Evolutionary conservation across 2,113 vertebrate genomes (phyloP), one percentile per base, ranked within the genome.

Genomic region (Eretmochelys imbricata): DNA sequence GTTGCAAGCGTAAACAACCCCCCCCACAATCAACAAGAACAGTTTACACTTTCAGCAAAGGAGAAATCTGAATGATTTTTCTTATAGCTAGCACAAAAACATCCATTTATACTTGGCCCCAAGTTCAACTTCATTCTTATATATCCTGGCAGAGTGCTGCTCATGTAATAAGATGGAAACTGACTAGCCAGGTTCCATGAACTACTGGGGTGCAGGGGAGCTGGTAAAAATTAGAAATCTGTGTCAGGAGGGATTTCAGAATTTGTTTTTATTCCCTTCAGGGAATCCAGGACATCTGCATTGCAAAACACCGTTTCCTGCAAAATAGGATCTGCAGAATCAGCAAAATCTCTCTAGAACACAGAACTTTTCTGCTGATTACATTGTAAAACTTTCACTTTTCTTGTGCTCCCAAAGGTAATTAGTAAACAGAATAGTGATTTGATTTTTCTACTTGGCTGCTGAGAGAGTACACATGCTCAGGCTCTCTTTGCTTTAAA

Each of bases 301-400:
- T 82, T 55, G 81, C 72, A 84, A 96, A 93, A 20, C 25, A 89
- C 65, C 80, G 93, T 76, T 49, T 22, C 54, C n/a, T 50, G 57
- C 14, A 13, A 48, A 38, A 48, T 5, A 53, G 72, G 55, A 87
- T 92, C 94, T 27, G 87, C 62, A 55, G 57, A 81, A 85, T 96
- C 96, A 97, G 96, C 96, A 96, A 88, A 97, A 97, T 19, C 95
- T 75, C 48, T 72, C 4, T 82, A 95, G 80, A 91, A 50, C n/a
- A 51, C 6, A 49, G 78, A 97, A 97, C 95, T 97, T 97, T 98
- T 96, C 42, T 96, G 97, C 97, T 97, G 97, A 97, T 95, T 72
- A 10, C 27, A 82, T 84, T 51, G 80, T 65, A 90, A 93, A 94
- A 95, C 54, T 1, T 0, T 82, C 79, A 5, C 88, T 95, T 89